Percentiles rank a stretch among this genome's conserved stretches.
phyloP scores from a whole-genome alignment of 1,140 invertebrate species.

The Dysdera silvatica region DNA sequence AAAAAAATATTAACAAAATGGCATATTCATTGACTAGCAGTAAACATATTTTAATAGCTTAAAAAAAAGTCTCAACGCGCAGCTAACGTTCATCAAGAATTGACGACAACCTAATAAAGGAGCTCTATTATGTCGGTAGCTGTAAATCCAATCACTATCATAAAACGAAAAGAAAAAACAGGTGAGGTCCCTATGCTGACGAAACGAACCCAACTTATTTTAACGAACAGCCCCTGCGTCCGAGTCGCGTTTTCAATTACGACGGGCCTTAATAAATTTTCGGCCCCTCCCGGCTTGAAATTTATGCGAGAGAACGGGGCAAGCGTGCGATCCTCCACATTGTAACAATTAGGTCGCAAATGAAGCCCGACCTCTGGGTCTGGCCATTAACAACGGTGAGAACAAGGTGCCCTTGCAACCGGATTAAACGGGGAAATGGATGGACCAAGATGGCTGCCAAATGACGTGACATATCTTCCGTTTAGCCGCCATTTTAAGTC shows the following conservation, averaged over 20 bases:
- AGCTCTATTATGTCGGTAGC: too few relatives aligned
- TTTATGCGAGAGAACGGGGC: constrained; percentile 3
- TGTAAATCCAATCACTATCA: too few relatives aligned
- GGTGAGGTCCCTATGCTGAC: constrained; percentile 14
- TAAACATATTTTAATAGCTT: too few relatives aligned
- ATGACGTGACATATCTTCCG: constrained; percentile 11
- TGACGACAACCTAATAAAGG: too few relatives aligned
- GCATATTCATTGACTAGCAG: too few relatives aligned
- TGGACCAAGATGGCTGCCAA: constrained; percentile 15
- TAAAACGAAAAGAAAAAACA: constrained; percentile 15
- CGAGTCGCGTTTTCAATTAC: constrained; percentile 16
- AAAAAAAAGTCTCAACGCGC: too few relatives aligned
- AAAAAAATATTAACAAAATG: too few relatives aligned
- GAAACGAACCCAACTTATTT: constrained; percentile 25
- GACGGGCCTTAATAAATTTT: constrained; percentile 23
- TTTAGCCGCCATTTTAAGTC: constrained; percentile 9
- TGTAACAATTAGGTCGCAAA: constrained; percentile 28
- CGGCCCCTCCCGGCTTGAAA: constrained; percentile 19
- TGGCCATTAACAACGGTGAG: constrained; percentile 21
- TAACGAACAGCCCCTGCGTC: constrained; percentile 7
- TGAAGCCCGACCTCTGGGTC: constrained; percentile 20
- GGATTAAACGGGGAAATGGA: constrained; percentile 21
- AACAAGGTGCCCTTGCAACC: constrained; percentile 23
- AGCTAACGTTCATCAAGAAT: too few relatives aligned
- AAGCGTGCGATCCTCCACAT: neutral